These are phyloP conservation scores for Syrphus vitripennis DNA, from an alignment of 2,888 invertebrate genomes.

Conservation along the genomic window DNA sequence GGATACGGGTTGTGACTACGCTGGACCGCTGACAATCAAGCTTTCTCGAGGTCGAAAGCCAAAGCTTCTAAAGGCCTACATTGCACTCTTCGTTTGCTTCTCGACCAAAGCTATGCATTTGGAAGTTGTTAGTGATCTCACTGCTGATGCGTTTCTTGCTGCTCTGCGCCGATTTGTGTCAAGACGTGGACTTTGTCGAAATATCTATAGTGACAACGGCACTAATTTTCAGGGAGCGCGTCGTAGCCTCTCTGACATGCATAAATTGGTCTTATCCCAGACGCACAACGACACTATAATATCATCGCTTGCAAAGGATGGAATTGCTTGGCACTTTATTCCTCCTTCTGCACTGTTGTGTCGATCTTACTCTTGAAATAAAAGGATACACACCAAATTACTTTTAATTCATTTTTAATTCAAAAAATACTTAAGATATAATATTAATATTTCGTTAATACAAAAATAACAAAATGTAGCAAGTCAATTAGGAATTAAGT, in stretches of 20 bases:
- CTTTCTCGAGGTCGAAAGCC: constrained; percentile 18
- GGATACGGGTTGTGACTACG: constrained; percentile 1
- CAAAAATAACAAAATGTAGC: no score
- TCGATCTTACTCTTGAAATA: no score
- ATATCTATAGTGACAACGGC: not conserved
- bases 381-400: no score
- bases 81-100: no score
- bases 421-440: no score
- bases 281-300: not conserved
- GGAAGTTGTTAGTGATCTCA: not conserved
- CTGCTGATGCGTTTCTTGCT: not conserved
- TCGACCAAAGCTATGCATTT: not conserved
- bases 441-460: no score
- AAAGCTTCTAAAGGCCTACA: not conserved
- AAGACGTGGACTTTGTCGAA: not conserved
- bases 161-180: not conserved
- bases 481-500: no score
- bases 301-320: not conserved
- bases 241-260: not conserved
- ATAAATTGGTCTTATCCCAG: not conserved
- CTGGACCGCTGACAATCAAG: constrained; percentile 32
- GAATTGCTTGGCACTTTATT: not conserved
- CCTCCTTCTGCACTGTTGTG: not conserved
- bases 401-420: no score
- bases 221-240: not conserved